Conservation (phyloP, 1,140 invertebrate genomes). For the Euwallacea fornicatus region DNA sequence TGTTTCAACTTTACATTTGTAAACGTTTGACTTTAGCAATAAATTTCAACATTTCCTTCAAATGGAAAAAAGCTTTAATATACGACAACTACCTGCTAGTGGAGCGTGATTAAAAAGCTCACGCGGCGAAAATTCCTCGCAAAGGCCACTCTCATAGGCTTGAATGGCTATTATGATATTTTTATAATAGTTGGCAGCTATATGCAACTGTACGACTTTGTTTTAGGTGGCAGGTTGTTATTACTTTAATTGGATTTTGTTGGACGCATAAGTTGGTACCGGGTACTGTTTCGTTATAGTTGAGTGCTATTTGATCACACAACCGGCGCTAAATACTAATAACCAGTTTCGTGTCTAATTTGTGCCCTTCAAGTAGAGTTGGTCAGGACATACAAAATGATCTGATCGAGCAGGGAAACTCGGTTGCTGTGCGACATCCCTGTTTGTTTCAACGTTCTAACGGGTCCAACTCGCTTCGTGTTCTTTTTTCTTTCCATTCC, state of each 20-base stretch:
- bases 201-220: slow-evolving; percentile 6
- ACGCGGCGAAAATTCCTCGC: slow-evolving; percentile 21
- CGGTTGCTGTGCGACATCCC: too few relatives aligned
- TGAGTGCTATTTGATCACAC: too few relatives aligned
- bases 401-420: too few relatives aligned
- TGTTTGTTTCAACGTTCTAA: too few relatives aligned
- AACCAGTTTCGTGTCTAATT: too few relatives aligned
- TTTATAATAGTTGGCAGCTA: slow-evolving; percentile 15
- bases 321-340: too few relatives aligned
- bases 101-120: slow-evolving; percentile 21
- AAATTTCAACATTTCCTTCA: slow-evolving; percentile 6
- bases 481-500: too few relatives aligned
- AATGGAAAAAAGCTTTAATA: slow-evolving; percentile 9
- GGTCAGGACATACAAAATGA: too few relatives aligned
- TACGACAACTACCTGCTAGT: slow-evolving; percentile 16
- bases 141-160: slow-evolving; percentile 15
- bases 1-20: slow-evolving; percentile 11
- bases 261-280: background rate
- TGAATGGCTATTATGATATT: slow-evolving; percentile 12
- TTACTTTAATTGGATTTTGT: slow-evolving; percentile 19
- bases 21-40: slow-evolving; percentile 4
- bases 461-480: too few relatives aligned
- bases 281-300: too few relatives aligned
- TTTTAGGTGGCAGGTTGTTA: slow-evolving; percentile 29
- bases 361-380: too few relatives aligned